Conservation (phyloP, 2,797 vertebrate species). For the Petrocephalus sullivani region DNA sequence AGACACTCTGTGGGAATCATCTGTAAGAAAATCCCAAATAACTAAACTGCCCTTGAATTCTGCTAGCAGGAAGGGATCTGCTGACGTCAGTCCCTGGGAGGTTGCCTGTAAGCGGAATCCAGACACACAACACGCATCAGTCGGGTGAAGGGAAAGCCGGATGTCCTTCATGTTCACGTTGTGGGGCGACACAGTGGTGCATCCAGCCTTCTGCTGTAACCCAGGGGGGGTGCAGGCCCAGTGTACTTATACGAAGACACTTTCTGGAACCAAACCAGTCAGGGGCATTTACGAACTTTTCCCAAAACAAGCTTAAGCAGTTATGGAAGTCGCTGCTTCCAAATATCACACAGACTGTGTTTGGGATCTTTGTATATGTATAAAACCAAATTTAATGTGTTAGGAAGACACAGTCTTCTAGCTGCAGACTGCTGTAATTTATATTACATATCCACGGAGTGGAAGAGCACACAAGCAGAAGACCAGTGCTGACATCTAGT, state of each 20-base stretch:
- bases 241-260: neutral
- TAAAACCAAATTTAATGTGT: neutral
- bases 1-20: neutral
- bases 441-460: neutral
- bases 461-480: neutral
- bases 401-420: neutral
- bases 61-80: neutral
- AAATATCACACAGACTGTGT: neutral
- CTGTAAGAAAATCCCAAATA: neutral
- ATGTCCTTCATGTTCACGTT: constrained; percentile 96
- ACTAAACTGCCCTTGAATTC: neutral
- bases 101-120: neutral
- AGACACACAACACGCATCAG: neutral
- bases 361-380: neutral
- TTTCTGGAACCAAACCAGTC: neutral
- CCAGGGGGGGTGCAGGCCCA: constrained; percentile 28
- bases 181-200: constrained; percentile 91
- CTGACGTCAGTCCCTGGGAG: neutral
- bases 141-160: neutral
- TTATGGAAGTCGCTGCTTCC: neutral
- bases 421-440: neutral
- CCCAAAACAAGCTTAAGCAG: neutral
- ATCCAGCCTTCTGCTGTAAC: constrained; percentile 84
- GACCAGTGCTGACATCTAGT: neutral
- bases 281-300: neutral